Conservation (phyloP, 2,888 invertebrate genomes). For the Antheraea yamamai region DNA sequence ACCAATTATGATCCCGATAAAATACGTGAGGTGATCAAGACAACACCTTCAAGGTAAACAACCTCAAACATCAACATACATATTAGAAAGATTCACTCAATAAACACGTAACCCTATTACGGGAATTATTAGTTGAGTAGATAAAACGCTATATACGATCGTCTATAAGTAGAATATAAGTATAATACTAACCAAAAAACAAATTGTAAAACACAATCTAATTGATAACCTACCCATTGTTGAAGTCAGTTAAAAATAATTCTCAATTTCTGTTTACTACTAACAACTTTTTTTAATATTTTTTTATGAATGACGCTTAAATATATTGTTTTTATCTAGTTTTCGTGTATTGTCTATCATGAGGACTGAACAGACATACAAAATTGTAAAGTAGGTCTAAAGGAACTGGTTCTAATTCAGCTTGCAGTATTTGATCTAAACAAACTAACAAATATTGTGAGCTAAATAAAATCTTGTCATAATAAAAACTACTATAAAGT, state of each 20-base stretch:
- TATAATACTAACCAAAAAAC: background rate
- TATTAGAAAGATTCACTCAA: slow-evolving; percentile 7
- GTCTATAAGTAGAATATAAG: background rate
- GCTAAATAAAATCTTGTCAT: background rate
- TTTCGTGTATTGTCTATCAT: too few species aligned
- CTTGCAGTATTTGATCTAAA: background rate
- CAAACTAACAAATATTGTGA: background rate
- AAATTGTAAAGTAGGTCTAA: background rate
- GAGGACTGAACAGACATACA: too few species aligned
- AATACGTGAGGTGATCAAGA: slow-evolving; percentile 1
- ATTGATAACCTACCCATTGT: too few species aligned
- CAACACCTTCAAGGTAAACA: background rate
- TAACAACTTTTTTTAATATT: too few species aligned
- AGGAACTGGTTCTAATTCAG: background rate
- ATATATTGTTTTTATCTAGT: too few species aligned
- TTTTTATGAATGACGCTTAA: too few species aligned
- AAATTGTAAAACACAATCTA: too few species aligned
- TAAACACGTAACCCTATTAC: slow-evolving; percentile 2
- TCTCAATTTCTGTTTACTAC: too few species aligned
- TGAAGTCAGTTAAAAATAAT: too few species aligned
- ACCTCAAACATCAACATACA: slow-evolving; percentile 1
- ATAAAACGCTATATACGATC: background rate
- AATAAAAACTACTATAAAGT: background rate
- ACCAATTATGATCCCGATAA: background rate
- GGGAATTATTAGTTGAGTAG: background rate